Evolutionary conservation across 2,888 invertebrate genomes (phyloP).

Genomic region (Malacosoma neustria): DNA sequence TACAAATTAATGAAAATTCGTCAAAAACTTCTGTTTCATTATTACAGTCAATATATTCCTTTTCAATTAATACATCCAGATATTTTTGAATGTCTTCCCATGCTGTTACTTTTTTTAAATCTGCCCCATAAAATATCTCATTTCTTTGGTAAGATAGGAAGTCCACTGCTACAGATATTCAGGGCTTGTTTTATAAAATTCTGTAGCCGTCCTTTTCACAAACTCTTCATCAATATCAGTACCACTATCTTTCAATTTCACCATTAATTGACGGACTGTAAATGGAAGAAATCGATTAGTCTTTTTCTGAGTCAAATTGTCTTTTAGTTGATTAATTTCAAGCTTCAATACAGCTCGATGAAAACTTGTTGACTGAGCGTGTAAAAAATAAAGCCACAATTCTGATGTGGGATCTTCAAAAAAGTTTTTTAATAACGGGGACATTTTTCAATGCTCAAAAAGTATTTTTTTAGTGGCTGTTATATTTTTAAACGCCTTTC

Average conservation of each 20-base stretch:
- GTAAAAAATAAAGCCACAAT: slow-evolving; percentile 21
- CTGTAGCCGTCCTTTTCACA: slow-evolving; percentile 17
- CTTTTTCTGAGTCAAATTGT: slow-evolving; percentile 17
- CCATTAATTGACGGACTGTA: slow-evolving; percentile 13
- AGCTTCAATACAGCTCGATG: slow-evolving; percentile 11
- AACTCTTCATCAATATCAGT: slow-evolving; percentile 20
- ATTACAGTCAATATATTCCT: slow-evolving; percentile 1
- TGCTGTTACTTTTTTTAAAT: slow-evolving; percentile 4
- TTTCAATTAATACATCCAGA: slow-evolving; percentile 8
- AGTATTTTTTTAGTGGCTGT: slow-evolving; percentile 25
- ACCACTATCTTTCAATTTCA: slow-evolving; percentile 13
- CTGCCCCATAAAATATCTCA: not conserved
- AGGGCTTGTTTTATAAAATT: slow-evolving; percentile 25
- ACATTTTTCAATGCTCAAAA: slow-evolving; percentile 26
- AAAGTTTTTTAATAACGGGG: slow-evolving; percentile 19
- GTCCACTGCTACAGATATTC: no score
- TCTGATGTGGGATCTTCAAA: slow-evolving; percentile 22
- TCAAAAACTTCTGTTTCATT: not conserved
- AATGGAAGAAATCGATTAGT: slow-evolving; percentile 19
- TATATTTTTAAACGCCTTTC: slow-evolving; percentile 18
- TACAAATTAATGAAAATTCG: no score
- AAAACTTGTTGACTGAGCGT: slow-evolving; percentile 17
- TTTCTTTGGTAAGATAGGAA: no score
- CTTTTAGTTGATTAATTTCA: slow-evolving; percentile 18
- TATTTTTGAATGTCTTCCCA: slow-evolving; percentile 9